Base-by-base conservation (phyloP, 2,888 invertebrate genomes). In the Stenurella melanura region DNA sequence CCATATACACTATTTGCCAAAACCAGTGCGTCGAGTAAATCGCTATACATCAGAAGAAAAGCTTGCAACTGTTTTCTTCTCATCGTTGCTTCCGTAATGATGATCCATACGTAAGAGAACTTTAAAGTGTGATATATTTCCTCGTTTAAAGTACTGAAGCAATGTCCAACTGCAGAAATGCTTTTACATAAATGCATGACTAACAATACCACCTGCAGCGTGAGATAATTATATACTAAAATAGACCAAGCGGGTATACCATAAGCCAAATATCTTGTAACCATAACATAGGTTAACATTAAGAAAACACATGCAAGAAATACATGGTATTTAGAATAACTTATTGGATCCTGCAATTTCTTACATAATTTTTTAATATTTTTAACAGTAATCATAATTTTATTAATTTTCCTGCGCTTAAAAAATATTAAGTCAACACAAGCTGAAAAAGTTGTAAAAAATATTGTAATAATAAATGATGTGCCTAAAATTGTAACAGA, bases 381-480 rank as follows among this genome's bases (percentile, higher is more conserved):
- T 1, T 50, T 15, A 50, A n/a, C n/a, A 50, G 50, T 50, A 3
- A 15, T 12, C n/a, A 50, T 50, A 50, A 50, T n/a, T 50, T 15
- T 50, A 50, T 50, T 50, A 15, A 50, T 6, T 50, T 50, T n/a
- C 4, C 12, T n/a, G 4, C 50, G 12, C 50, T 50, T 50, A 0
- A 50, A n/a, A 50, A 50, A 50, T n/a, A 50, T 50, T n/a, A 50
- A 50, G n/a, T 50, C 50, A n/a, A 50, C 7, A 50, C n/a, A 50
- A n/a, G 50, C 50, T 6, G 12, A 50, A n/a, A 50, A 50, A 4
- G 6, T 17, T 50, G 50, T 50, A n/a, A 50, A 12, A n/a, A 50
- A 15, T 50, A 50, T 0, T n/a, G n/a, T 50, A 50, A 50, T n/a
- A n/a, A 0, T 0, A n/a, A 0, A n/a, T 3, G n/a, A 50, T 7